Percentiles rank a stretch among this genome's conserved stretches.
Conservation (phyloP, 2,113 vertebrate species). For the Peromyscus californicus region DNA sequence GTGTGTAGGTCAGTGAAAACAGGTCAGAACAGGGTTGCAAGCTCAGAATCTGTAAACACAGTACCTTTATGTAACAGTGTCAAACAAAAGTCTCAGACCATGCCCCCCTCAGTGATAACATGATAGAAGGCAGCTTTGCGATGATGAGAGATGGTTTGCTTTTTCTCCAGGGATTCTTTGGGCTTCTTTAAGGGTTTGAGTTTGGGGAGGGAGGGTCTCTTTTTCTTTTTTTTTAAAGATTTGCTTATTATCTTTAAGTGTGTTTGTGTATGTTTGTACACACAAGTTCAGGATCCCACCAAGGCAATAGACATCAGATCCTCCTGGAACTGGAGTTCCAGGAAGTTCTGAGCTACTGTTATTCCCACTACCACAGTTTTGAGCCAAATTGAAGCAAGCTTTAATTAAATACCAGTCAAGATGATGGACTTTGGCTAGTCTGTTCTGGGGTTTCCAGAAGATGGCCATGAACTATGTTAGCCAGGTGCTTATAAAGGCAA, state of each 20-base stretch:
- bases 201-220: not conserved
- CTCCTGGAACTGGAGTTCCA: not conserved
- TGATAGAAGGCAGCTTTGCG: not conserved
- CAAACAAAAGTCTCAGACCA: not conserved
- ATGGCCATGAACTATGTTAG: not conserved
- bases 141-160: not conserved
- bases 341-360: not conserved
- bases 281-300: not conserved
- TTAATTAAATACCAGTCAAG: not conserved
- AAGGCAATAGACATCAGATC: not conserved
- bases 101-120: not conserved
- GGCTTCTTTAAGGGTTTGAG: not conserved
- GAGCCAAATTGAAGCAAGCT: not conserved
- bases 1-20: not conserved
- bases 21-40: not conserved
- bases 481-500: not conserved
- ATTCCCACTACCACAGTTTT: not conserved
- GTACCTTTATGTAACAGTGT: not conserved
- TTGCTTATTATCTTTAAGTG: not conserved
- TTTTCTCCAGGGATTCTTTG: not conserved
- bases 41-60: accelerated
- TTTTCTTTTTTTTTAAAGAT: not conserved
- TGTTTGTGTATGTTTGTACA: not conserved
- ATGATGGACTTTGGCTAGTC: not conserved
- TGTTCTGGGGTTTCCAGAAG: not conserved